Evolutionary conservation across 2,888 invertebrate species (phyloP).

Genomic region (Cinara cedri): DNA sequence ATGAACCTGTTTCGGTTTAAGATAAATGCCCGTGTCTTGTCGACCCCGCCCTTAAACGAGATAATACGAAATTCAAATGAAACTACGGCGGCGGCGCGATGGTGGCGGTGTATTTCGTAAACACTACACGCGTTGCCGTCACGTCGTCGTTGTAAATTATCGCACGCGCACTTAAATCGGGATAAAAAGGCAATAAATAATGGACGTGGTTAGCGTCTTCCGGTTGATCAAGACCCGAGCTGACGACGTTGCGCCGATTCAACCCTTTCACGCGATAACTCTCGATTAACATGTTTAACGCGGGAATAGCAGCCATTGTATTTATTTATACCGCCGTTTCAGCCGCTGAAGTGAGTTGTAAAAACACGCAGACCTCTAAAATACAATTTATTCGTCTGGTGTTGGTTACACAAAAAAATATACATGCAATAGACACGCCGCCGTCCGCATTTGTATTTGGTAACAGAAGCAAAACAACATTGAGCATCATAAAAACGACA

Average conservation of each 20-base stretch:
- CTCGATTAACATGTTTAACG: constrained; percentile 30
- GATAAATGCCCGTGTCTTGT: not conserved
- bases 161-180: not conserved
- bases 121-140: constrained; percentile 7
- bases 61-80: not conserved
- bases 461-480: not conserved
- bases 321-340: constrained; percentile 4
- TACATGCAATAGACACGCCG: too few species aligned
- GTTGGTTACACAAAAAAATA: not conserved
- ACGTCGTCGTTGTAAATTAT: constrained; percentile 20
- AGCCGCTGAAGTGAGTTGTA: too few species aligned
- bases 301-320: not conserved
- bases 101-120: constrained; percentile 9
- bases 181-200: constrained; percentile 30
- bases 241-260: not conserved
- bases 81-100: not conserved
- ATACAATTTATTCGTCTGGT: constrained; percentile 27
- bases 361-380: not conserved
- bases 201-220: not conserved
- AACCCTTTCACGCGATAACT: constrained; percentile 22
- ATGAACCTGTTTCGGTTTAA: constrained; percentile 13
- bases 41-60: not conserved
- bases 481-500: not conserved
- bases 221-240: constrained; percentile 6
- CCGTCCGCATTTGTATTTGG: not conserved